Base-by-base conservation (phyloP, 92 coral and sea anemone genomes). In the Pocillopora grandis region DNA sequence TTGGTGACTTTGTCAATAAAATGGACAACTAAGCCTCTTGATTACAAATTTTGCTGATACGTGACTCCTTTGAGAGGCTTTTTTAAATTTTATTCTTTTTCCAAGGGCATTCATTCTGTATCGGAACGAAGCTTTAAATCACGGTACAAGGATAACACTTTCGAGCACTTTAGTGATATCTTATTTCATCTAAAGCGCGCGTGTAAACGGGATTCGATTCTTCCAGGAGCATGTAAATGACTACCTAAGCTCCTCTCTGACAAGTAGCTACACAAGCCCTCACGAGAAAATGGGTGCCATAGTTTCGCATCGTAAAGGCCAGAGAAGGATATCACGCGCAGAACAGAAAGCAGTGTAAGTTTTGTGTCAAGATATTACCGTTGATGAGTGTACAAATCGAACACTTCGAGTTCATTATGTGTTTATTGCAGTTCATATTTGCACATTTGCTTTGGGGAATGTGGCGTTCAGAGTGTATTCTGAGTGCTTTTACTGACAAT, bases 331-430 rank as follows among this genome's bases (percentile, higher is more conserved):
- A 78, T 10, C 88, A 31, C 76, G 88, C 58, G 89, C 82, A 21
- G 87, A 90, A 20, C 87, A 90, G 49, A 90, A 87, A 78, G 85
- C 93, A 5, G 77, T 71, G 93, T 90, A 78, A 90, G 93, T 81
- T 55, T 66, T 17, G 9, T 5, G 9, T 2, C n/a, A 61, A 61
- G 60, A 9, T 2, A 69, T 42, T 58, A 58, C 16, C 27, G 58
- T 15, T n/a, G 13, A 23, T 78, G 81, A 36, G 61, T 37, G 12
- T 2, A n/a, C 84, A 36, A 4, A 27, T 68, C n/a, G 72, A 68
- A 68, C 66, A 49, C 69, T 1, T 61, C 31, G 37, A 61, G 69
- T 59, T 76, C 20, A 76, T 76, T 36, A 76, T 27, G 17, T 52
- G 61, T 56, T 78, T 17, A 37, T 20, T 65, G 7, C 10, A 62